Evolutionary conservation across 2,113 vertebrate species (phyloP).

Genomic region (Xenopus laevis): DNA sequence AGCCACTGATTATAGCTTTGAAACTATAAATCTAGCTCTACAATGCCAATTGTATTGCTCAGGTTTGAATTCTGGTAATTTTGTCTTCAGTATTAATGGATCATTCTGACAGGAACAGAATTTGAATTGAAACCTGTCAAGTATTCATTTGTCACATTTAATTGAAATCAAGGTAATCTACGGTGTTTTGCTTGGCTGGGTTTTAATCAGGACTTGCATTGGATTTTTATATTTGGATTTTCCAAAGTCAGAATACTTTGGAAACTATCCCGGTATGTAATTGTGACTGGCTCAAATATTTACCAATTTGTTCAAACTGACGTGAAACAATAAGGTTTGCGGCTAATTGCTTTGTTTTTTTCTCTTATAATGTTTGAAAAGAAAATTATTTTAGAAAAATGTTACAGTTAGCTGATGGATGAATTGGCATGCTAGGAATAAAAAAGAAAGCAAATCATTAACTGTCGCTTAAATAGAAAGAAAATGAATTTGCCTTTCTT

Average conservation of each 20-base stretch:
- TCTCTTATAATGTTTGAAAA: conserved; percentile 51
- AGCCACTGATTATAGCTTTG: conserved; percentile 47
- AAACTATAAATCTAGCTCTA: conserved; percentile 46
- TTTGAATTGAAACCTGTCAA: conserved; percentile 62
- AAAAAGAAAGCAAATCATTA: conserved; percentile 35
- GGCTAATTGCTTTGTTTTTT: conserved; percentile 48
- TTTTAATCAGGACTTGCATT: conserved; percentile 63
- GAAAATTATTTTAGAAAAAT: conserved; percentile 46
- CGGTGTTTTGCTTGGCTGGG: conserved; percentile 55
- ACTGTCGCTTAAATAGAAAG: conserved; percentile 12
- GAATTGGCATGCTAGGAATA: not conserved
- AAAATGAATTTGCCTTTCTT: conserved; percentile 11
- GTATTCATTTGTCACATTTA: conserved; percentile 60
- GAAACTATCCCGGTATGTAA: conserved; percentile 50
- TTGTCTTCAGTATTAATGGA: conserved; percentile 57
- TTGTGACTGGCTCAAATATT: conserved; percentile 59
- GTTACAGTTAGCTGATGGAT: not conserved
- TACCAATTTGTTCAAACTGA: conserved; percentile 50
- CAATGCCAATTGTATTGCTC: conserved; percentile 46
- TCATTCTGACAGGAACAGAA: conserved; percentile 62
- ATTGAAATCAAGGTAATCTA: conserved; percentile 63
- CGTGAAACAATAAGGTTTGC: conserved; percentile 47
- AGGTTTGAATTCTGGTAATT: conserved; percentile 53
- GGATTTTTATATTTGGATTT: conserved; percentile 55
- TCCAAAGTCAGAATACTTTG: conserved; percentile 54